These are phyloP conservation scores for Silurus aristotelis DNA, from an alignment of 2,797 vertebrate genomes.

Conservation along the genomic window DNA sequence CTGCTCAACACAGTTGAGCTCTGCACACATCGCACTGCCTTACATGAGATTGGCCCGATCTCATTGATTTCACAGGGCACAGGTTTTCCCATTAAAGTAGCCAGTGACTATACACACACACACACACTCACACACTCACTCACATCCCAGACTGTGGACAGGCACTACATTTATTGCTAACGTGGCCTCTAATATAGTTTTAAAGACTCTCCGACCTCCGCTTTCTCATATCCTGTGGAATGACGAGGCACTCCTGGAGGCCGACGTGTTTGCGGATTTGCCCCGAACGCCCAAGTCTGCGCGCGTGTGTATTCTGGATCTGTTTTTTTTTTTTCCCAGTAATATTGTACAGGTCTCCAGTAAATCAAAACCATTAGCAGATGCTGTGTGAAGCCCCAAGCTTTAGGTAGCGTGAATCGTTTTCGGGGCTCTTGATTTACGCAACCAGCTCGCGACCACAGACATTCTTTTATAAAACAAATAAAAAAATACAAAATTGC, in stretches of 20 bases:
- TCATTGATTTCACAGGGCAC: not conserved
- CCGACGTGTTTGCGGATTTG: conserved; percentile 40
- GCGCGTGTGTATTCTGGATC: conserved; percentile 61
- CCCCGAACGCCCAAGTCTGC: conserved; percentile 25
- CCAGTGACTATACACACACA: conserved; percentile 1
- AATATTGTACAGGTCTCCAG: conserved; percentile 73
- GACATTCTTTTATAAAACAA: conserved; percentile 59
- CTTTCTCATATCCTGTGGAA: conserved; percentile 46
- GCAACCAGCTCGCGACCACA: conserved; percentile 56
- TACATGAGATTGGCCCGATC: not conserved
- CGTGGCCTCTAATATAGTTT: conserved; percentile 17
- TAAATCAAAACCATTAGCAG: conserved; percentile 75
- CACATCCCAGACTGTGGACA: conserved; percentile 6
- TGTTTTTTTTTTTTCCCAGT: conserved; percentile 57
- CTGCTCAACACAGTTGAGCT: not conserved
- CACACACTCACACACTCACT: not conserved
- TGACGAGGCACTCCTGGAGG: conserved; percentile 44
- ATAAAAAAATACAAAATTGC: not conserved
- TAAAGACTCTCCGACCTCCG: conserved; percentile 32
- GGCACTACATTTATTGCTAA: not conserved
- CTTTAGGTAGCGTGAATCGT: conserved; percentile 57
- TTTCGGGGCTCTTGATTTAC: conserved; percentile 55
- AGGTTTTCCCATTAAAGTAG: conserved; percentile 2
- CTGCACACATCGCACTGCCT: not conserved
- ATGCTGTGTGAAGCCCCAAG: conserved; percentile 67